Evolutionary conservation across 2,113 vertebrate species (phyloP).

Genomic region (Excalfactoria chinensis): DNA sequence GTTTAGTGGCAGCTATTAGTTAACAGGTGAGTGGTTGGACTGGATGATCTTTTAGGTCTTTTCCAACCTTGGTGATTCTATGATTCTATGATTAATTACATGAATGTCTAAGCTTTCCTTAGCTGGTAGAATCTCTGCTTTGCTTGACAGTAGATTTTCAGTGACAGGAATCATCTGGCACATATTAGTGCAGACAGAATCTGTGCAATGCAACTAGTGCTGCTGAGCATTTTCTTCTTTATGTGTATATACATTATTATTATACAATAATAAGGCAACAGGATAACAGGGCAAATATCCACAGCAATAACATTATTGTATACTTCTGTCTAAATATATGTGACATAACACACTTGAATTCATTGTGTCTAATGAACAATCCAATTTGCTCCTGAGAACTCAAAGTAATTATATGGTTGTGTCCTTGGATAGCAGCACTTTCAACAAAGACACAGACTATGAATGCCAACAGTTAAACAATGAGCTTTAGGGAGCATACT

Average conservation of each 20-base stretch:
- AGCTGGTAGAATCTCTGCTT: background rate
- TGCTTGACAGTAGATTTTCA: background rate
- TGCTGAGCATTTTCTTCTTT: background rate
- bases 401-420: background rate
- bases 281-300: background rate
- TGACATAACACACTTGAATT: background rate
- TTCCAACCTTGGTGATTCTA: too few species aligned
- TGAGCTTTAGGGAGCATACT: background rate
- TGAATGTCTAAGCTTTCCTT: background rate
- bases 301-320: background rate
- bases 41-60: too few species aligned
- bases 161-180: background rate
- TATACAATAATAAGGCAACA: background rate
- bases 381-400: slow-evolving; percentile 14
- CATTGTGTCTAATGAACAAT: background rate
- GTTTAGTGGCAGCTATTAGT: too few species aligned
- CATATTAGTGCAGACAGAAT: background rate
- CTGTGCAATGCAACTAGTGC: background rate
- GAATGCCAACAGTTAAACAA: background rate
- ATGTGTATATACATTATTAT: background rate
- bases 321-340: background rate
- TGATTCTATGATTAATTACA: too few species aligned
- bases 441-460: background rate
- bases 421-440: background rate
- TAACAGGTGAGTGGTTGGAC: too few species aligned